Evolutionary conservation across 2,797 vertebrate genomes (phyloP).

Genomic region (Holocentrus rufus): DNA sequence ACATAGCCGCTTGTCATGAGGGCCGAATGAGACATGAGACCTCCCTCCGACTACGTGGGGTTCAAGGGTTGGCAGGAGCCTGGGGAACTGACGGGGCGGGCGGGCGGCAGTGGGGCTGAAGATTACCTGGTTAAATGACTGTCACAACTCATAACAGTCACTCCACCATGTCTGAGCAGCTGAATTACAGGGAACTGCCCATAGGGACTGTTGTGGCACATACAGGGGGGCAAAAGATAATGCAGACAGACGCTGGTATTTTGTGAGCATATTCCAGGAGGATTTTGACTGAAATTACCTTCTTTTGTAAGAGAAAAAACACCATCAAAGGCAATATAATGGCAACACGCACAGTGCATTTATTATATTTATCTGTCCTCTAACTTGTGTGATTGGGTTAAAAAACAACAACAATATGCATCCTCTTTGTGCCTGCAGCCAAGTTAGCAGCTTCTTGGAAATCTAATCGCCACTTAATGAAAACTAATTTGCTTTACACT

Average conservation of each 20-base stretch:
- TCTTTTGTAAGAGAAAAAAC: background rate
- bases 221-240: conserved; percentile 31
- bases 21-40: conserved; percentile 57
- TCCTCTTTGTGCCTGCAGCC: conserved; percentile 16
- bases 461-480: conserved; percentile 46
- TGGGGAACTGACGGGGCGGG: background rate
- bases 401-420: conserved; percentile 1
- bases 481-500: conserved; percentile 43
- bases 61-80: conserved; percentile 24
- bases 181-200: conserved; percentile 30
- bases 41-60: conserved; percentile 18
- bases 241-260: conserved; percentile 22
- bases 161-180: conserved; percentile 36
- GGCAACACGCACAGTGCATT: background rate
- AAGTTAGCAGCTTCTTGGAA: conserved; percentile 22
- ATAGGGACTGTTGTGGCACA: conserved; percentile 25
- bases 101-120: conserved; percentile 15
- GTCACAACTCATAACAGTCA: conserved; percentile 51
- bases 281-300: conserved; percentile 31
- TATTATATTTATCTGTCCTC: background rate
- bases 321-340: background rate
- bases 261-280: conserved; percentile 29
- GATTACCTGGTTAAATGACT: conserved; percentile 62
- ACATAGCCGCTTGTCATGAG: conserved; percentile 44
- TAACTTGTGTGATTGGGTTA: conserved; percentile 2